Evolutionary conservation across 2,113 vertebrate genomes (phyloP).

Genomic region (Nibea albiflora): DNA sequence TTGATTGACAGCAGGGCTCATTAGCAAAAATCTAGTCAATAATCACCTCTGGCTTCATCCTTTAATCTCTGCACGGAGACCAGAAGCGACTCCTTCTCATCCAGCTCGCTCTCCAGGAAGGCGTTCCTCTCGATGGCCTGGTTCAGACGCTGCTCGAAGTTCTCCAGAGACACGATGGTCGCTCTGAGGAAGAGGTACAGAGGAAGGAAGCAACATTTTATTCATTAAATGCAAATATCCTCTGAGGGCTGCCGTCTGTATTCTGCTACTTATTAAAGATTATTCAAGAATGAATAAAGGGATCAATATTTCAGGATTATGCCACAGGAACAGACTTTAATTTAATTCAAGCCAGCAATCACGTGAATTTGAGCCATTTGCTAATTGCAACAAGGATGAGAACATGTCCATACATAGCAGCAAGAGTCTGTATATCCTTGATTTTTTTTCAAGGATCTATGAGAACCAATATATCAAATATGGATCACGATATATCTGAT

Average conservation of each 20-base stretch:
- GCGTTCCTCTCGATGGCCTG: constrained; percentile 98
- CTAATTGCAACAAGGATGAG: neutral
- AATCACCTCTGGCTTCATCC: constrained; percentile 96
- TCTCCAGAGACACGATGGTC: constrained; percentile 97
- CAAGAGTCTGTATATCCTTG: too few relatives aligned
- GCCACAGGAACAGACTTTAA: constrained; percentile 24
- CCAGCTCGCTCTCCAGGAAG: constrained; percentile 97
- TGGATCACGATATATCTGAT: neutral
- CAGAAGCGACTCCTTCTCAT: constrained; percentile 97
- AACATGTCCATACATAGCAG: neutral
- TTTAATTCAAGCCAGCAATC: neutral
- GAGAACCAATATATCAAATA: neutral
- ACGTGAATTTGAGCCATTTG: neutral
- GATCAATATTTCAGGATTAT: constrained; percentile 27
- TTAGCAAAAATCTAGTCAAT: constrained; percentile 24
- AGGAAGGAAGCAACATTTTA: constrained; percentile 5
- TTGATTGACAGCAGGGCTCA: neutral
- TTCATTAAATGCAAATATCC: neutral
- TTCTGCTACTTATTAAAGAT: neutral
- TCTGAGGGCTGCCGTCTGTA: neutral
- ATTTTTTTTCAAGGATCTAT: too few relatives aligned
- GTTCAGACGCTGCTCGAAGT: constrained; percentile 98
- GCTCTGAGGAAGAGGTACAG: constrained; percentile 82
- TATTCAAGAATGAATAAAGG: neutral
- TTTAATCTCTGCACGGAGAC: constrained; percentile 97